These are phyloP conservation scores for Chiloscyllium plagiosum DNA, from an alignment of 2,113 vertebrate genomes.

Conservation along the genomic window DNA sequence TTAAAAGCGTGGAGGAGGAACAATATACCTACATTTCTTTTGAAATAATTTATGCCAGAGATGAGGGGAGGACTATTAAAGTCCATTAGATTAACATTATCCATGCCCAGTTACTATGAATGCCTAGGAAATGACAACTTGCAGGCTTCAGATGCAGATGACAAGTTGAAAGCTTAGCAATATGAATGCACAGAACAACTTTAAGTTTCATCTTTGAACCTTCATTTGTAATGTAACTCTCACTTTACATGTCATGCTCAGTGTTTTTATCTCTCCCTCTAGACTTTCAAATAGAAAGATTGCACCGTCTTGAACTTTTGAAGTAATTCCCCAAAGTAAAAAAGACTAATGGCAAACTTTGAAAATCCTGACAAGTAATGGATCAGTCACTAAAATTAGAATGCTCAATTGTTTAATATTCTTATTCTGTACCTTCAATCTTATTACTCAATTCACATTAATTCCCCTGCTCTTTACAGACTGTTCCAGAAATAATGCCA, in stretches of 20 bases:
- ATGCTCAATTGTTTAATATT: slow-evolving; percentile 12
- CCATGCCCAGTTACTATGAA: not conserved
- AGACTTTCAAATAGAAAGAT: slow-evolving; percentile 11
- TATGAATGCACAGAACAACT: not conserved
- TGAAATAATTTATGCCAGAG: not conserved
- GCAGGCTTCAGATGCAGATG: not conserved
- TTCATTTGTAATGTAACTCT: slow-evolving; percentile 18
- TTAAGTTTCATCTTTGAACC: slow-evolving; percentile 3
- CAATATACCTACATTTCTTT: not conserved
- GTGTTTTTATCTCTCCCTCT: slow-evolving; percentile 9
- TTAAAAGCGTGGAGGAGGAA: not conserved
- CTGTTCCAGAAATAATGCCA: not conserved
- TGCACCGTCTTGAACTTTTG: not conserved
- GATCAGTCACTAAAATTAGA: slow-evolving; percentile 11
- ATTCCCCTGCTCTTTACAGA: not conserved
- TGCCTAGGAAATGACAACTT: not conserved
- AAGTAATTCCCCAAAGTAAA: slow-evolving; percentile 4
- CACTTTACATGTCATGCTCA: not conserved
- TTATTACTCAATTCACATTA: not conserved
- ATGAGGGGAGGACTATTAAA: not conserved
- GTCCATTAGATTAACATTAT: not conserved
- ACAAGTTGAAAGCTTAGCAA: not conserved
- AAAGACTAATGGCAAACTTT: slow-evolving; percentile 16
- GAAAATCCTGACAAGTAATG: slow-evolving; percentile 25
- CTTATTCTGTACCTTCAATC: not conserved